A percentile compares a stretch with the other conserved stretches of the same genome.
phyloP scores from a whole-genome alignment of 2,113 vertebrate genomes.

The Microcebus tavaratra region DNA sequence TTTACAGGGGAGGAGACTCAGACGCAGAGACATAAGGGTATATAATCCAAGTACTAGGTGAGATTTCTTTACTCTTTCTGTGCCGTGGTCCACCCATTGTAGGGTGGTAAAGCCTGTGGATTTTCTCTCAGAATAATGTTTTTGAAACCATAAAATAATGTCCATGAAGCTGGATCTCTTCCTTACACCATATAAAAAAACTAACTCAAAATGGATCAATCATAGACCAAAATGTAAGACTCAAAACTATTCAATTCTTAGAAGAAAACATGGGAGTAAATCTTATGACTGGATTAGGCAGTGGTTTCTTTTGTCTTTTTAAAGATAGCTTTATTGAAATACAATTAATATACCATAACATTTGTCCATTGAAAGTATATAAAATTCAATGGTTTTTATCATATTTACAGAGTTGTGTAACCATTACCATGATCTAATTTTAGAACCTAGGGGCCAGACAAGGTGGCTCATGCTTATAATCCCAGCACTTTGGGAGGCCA shows the following conservation, averaged over 20 bases:
- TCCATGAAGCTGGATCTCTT: not conserved
- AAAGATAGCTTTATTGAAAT: not conserved
- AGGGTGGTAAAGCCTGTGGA: not conserved
- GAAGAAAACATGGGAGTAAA: conserved; percentile 6
- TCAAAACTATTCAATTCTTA: conserved; percentile 19
- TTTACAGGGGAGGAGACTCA: not conserved
- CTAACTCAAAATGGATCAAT: conserved; percentile 4
- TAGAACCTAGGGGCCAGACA: not conserved
- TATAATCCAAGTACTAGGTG: not conserved
- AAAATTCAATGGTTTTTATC: not conserved
- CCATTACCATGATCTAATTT: not conserved
- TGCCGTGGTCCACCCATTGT: not conserved
- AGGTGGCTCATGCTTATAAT: too few relatives aligned
- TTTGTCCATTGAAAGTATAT: not conserved
- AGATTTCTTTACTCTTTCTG: not conserved
- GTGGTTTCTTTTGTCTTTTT: conserved; percentile 2
- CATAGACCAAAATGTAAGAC: not conserved
- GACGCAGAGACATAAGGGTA: not conserved
- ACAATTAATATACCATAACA: conserved; percentile 27
- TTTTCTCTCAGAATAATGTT: conserved; percentile 16
- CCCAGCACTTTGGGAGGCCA: too few relatives aligned
- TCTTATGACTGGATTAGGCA: not conserved
- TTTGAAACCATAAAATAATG: conserved; percentile 13
- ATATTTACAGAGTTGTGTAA: conserved; percentile 27
- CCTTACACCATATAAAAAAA: not conserved